Evolutionary conservation across 1,140 invertebrate species (phyloP), one percentile per base, ranked within the genome.

Genomic region (Ceratina australensis): DNA sequence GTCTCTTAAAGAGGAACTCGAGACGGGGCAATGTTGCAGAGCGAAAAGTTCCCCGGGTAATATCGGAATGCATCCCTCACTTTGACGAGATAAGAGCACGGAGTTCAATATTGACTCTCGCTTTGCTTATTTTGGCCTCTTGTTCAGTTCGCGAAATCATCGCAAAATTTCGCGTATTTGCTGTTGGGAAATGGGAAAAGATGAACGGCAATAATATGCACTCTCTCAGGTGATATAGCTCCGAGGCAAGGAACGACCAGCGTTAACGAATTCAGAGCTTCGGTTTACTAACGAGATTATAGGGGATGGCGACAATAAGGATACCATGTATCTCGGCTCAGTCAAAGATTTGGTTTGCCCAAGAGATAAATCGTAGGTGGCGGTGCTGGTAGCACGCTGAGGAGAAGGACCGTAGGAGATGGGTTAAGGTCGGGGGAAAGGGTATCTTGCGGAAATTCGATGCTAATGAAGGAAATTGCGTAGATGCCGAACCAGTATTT

Each of bases 391-490:
- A 49, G 61, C 42, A 56, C 54, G 33, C 16, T 33, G 33, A 42
- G 33, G 33, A 42, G 24, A 28, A 66, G 42, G 52, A 26, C 54
- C 20, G 61, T 18, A 42, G 66, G 52, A 57, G n/a, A 52, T 71
- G 63, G 63, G 47, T n/a, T 60, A 54, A 54, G 22, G 26, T 22
- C 8, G 68, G 20, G 76, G 63, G 49, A 56, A 42, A 42, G 82
- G 60, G 60, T 77, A 78, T 86, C 78, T 79, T 86, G 80, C 85
- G 86, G 87, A 88, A 88, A 88, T 87, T 88, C 83, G 85, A 88
- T 87, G 87, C 86, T 88, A 87, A 87, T 87, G 86, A 87, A 88
- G 86, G 87, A 88, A 88, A 88, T 88, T 87, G 87, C 86, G 85
- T 86, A 87, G 86, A 87, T 87, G 86, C 86, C 87, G 79, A 86